Base-by-base conservation (phyloP, 92 coral and sea anemone species). In the Scolanthus callimorphus region DNA sequence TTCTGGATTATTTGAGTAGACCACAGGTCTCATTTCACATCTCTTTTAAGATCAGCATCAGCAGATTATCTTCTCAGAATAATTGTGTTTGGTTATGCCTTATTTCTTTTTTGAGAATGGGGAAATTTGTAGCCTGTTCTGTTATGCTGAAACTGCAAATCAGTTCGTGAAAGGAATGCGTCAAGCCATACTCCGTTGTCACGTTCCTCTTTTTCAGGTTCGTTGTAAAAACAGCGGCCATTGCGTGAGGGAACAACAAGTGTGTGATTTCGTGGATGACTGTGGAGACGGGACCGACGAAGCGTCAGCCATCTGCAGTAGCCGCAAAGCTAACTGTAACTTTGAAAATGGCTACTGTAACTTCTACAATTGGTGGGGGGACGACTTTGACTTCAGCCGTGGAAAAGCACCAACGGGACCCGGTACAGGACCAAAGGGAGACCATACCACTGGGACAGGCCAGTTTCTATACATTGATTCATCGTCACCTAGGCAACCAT, bases 361-460 rank as follows among this genome's bases (percentile, higher is more conserved):
- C 2, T 94, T 90, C 86, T 43, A 10, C 11, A 62, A 85, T 37
- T 73, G 63, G 78, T 55, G 49, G 60, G 1, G 21, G 24, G 87
- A 77, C 27, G 82, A 80, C 57, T 77, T 74, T 25, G 59, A 84
- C 27, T 94, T 96, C 96, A 4, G 17, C 3, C 81, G 99, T 12
- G 81, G 51, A 11, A 55, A 58, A 2, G 43, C 70, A 11, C 80
- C n/a, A 11, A 83, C 88, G 41, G 85, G 81, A 1, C 24, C 59
- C 23, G 96, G 94, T 13, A 92, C 98, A 64, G 88, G 98, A 1
- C 85, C 96, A 28, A 70, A 15, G 20, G 88, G 90, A 6, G 98
- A 92, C 55, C 96, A 88, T 73, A 92, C 98, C 17, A 69, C 96
- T 26, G 98, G 98, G 61, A 80, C 38, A 41, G 96, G 98, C 43